A percentile compares a stretch with the other conserved stretches of the same genome.
Evolutionary conservation across 2,797 vertebrate genomes (phyloP).

Genomic region (Acridotheres tristis): DNA sequence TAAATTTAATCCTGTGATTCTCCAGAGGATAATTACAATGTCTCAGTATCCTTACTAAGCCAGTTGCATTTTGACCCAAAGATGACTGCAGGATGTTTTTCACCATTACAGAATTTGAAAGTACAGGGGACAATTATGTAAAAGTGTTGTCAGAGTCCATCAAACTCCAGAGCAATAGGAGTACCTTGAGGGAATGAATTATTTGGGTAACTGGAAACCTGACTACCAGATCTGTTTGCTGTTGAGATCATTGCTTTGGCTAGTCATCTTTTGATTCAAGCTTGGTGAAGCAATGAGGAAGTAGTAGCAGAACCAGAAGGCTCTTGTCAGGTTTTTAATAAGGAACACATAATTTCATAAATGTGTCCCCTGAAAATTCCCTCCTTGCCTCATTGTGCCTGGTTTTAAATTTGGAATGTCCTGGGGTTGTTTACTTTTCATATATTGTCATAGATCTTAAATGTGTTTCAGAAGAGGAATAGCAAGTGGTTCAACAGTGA

Average conservation of each 20-base stretch:
- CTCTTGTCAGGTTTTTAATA: not conserved
- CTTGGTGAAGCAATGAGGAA: not conserved
- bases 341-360: not conserved
- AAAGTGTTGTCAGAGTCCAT: not conserved
- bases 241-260: not conserved
- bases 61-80: not conserved
- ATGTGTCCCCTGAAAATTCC: not conserved
- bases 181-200: not conserved
- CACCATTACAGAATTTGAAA: not conserved
- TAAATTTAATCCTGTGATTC: not conserved
- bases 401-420: not conserved
- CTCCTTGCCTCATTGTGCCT: not conserved
- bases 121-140: not conserved
- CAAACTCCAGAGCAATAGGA: not conserved
- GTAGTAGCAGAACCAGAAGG: not conserved
- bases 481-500: not conserved
- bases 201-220: not conserved
- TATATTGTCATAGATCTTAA: not conserved
- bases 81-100: not conserved
- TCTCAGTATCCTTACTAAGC: not conserved
- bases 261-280: not conserved
- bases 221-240: not conserved
- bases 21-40: not conserved
- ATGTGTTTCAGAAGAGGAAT: not conserved
- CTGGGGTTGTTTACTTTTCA: not conserved